Conservation (phyloP, 2,888 invertebrate genomes). For the Arctia plantaginis region DNA sequence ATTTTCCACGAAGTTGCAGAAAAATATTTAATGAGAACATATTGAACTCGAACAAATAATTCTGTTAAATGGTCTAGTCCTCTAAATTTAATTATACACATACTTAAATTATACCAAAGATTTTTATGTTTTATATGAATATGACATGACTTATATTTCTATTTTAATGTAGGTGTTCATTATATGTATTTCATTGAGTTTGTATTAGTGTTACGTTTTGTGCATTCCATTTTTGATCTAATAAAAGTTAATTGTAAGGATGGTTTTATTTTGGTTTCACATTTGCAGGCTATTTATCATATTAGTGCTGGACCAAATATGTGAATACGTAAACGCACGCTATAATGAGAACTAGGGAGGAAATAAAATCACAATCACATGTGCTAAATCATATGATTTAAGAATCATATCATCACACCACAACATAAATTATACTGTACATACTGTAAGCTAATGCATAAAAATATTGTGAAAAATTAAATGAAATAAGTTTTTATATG, state of each 20-base stretch:
- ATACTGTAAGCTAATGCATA: not conserved
- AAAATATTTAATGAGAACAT: not conserved
- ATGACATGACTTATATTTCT: slow-evolving; percentile 21
- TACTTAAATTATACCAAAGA: slow-evolving; percentile 30
- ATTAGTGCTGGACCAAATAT: not conserved
- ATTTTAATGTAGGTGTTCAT: slow-evolving; percentile 30
- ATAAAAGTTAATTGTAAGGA: slow-evolving; percentile 36
- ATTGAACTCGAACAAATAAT: not conserved
- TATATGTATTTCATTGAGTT: slow-evolving; percentile 31
- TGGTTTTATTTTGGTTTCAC: slow-evolving; percentile 6
- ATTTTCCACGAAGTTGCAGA: not conserved
- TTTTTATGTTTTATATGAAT: slow-evolving; percentile 25
- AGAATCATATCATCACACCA: too few species aligned
- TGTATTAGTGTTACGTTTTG: slow-evolving; percentile 35
- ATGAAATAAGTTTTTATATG: not conserved
- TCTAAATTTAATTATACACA: slow-evolving; percentile 22
- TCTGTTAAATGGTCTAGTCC: slow-evolving; percentile 35
- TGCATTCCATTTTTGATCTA: slow-evolving; percentile 47
- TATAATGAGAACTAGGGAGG: too few species aligned
- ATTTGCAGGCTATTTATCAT: not conserved
- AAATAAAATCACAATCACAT: too few species aligned
- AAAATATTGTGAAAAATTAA: not conserved
- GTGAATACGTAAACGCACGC: too few species aligned
- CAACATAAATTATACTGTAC: too few species aligned
- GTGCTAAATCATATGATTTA: too few species aligned